Conservation (phyloP, 2,113 vertebrate genomes). For the Ailurus styani region DNA sequence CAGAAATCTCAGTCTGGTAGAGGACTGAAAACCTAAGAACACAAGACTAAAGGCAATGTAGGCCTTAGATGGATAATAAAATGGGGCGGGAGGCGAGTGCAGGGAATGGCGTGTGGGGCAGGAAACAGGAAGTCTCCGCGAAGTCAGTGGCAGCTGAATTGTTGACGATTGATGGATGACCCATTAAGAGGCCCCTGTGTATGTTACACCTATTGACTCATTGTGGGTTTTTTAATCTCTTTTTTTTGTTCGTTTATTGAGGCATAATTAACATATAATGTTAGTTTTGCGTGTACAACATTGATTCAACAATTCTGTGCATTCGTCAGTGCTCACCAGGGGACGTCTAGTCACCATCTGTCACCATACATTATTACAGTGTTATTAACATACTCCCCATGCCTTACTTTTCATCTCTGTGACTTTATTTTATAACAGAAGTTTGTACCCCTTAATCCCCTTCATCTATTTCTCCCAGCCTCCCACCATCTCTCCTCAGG, state of each 20-base stretch:
- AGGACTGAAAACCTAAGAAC: background rate
- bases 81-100: background rate
- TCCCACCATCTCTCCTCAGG: background rate
- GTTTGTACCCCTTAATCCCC: background rate
- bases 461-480: background rate
- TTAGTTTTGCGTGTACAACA: background rate
- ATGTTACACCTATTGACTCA: rapidly evolving
- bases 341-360: background rate
- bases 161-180: too few relatives aligned
- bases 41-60: background rate
- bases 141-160: rapidly evolving
- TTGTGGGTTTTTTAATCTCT: background rate
- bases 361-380: background rate
- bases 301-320: background rate
- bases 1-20: background rate
- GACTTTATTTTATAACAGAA: background rate
- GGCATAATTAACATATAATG: background rate
- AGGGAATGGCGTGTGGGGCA: background rate
- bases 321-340: background rate
- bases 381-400: background rate
- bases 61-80: background rate
- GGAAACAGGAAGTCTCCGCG: background rate
- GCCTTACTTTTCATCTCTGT: background rate
- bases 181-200: background rate
- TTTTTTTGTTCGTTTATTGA: background rate